These are phyloP conservation scores for Phasia obesa DNA, from an alignment of 2,888 invertebrate genomes.

Conservation along the genomic window DNA sequence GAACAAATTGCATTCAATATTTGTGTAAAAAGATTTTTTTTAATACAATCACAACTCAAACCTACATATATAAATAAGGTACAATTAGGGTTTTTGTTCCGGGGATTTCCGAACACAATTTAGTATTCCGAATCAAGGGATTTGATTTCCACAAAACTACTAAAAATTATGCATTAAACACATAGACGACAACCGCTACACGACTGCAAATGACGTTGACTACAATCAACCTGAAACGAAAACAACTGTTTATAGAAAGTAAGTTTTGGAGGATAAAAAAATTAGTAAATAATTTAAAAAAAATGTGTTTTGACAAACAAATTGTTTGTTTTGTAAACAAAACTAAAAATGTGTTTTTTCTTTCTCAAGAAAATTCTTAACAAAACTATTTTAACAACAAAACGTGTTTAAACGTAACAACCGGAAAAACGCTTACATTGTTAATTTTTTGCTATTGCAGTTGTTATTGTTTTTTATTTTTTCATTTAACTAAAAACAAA, in stretches of 20 bases:
- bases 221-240: neutral
- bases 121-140: too few relatives aligned
- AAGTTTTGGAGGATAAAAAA: neutral
- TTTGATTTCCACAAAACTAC: too few relatives aligned
- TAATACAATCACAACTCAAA: neutral
- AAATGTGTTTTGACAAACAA: constrained; percentile 17
- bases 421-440: constrained; percentile 9
- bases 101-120: too few relatives aligned
- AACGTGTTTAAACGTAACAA: constrained; percentile 61
- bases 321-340: constrained; percentile 56
- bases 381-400: constrained; percentile 51
- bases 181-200: too few relatives aligned
- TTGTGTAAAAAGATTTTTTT: constrained; percentile 5
- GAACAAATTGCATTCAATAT: constrained; percentile 20
- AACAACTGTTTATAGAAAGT: neutral
- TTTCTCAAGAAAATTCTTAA: constrained; percentile 44
- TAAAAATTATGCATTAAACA: too few relatives aligned
- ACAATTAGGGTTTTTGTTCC: too few relatives aligned
- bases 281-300: neutral
- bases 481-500: constrained; percentile 20
- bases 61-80: neutral
- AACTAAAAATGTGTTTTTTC: constrained; percentile 40
- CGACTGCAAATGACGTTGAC: too few relatives aligned
- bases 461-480: constrained; percentile 14
- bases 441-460: neutral